Percentiles rank a stretch among this genome's conserved stretches.
Conservation (phyloP, 2,113 vertebrate species). For the Pomatostomus ruficeps region DNA sequence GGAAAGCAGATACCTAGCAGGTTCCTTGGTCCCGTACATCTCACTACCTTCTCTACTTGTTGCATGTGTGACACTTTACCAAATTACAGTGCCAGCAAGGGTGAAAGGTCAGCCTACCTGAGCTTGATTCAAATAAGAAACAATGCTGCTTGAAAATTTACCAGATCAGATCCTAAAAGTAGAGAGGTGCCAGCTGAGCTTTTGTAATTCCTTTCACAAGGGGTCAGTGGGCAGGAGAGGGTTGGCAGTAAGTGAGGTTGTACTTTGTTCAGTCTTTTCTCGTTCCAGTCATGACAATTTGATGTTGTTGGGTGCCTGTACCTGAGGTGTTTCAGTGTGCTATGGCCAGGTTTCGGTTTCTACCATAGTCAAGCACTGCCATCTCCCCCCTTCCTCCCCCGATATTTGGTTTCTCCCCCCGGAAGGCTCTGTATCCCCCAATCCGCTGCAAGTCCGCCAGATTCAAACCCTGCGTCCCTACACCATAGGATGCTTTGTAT, state of each 20-base stretch:
- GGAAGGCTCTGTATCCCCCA: no score
- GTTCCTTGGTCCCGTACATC: fast-evolving
- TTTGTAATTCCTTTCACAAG: not conserved
- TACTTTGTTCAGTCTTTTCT: not conserved
- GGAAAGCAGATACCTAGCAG: not conserved
- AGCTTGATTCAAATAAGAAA: not conserved
- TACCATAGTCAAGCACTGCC: no score
- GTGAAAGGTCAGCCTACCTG: not conserved
- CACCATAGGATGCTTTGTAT: no score
- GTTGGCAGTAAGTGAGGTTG: not conserved
- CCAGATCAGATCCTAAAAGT: not conserved
- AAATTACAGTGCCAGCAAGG: not conserved
- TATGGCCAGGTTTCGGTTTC: no score
- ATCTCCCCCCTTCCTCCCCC: no score
- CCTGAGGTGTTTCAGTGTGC: no score
- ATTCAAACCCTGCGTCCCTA: no score
- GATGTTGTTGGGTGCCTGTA: not conserved
- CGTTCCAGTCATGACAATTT: not conserved
- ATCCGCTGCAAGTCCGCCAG: no score
- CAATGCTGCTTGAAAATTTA: not conserved
- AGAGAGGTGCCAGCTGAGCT: not conserved
- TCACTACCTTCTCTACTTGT: not conserved
- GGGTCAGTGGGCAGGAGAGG: not conserved
- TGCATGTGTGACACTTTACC: not conserved
- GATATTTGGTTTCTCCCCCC: no score